These are phyloP conservation scores for Lasioglossum figueresi DNA, from an alignment of 2,888 invertebrate species.

Conservation along the genomic window DNA sequence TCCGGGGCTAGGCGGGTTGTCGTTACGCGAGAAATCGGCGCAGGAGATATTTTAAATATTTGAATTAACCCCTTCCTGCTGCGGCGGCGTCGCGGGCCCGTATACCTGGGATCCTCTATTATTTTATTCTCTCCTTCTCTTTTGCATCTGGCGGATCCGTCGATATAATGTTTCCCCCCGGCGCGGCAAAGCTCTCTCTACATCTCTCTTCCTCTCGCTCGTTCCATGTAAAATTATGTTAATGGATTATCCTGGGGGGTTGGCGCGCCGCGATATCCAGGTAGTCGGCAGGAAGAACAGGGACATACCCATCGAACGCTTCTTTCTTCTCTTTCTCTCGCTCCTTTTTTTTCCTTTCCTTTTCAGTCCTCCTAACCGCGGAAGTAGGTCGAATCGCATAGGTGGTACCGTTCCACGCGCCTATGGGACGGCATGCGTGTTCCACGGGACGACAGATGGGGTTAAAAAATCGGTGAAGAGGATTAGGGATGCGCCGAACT, in stretches of 20 bases:
- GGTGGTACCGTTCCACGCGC: conserved; percentile 71
- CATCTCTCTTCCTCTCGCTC: background rate
- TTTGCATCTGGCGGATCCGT: conserved; percentile 83
- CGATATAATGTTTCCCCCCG: conserved; percentile 80
- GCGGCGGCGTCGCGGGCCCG: conserved; percentile 47
- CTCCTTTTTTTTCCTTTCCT: conserved; percentile 11
- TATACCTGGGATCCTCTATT: conserved; percentile 77
- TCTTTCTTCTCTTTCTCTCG: conserved; percentile 4
- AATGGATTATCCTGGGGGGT: conserved; percentile 83
- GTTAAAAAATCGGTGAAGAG: conserved; percentile 83
- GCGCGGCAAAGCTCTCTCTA: conserved; percentile 37
- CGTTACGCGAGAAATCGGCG: conserved; percentile 81
- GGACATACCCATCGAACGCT: conserved; percentile 55
- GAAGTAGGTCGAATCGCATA: conserved; percentile 75
- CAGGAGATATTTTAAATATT: conserved; percentile 82
- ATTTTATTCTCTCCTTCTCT: conserved; percentile 76
- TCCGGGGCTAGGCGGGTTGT: conserved; percentile 40
- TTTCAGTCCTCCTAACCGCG: conserved; percentile 65
- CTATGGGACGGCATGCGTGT: conserved; percentile 60
- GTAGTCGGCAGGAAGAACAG: conserved; percentile 65
- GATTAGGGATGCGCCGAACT: conserved; percentile 82
- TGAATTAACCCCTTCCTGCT: conserved; percentile 81
- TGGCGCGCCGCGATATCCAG: conserved; percentile 66
- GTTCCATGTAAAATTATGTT: conserved; percentile 84
- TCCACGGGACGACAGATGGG: conserved; percentile 81